Conservation (phyloP, 2,888 invertebrate genomes). For the Meiosimyza platycephala region DNA sequence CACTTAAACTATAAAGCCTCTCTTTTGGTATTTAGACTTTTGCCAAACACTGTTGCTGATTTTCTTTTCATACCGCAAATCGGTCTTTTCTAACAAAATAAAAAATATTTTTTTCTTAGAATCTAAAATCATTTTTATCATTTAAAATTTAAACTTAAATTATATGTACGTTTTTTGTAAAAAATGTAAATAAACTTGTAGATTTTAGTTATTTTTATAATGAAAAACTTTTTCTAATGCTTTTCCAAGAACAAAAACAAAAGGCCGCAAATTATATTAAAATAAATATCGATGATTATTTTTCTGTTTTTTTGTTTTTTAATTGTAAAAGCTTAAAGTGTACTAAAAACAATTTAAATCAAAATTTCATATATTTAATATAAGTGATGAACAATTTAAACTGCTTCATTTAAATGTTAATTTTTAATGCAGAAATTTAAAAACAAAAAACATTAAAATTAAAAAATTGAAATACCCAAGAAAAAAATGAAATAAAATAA, state of each 20-base stretch:
- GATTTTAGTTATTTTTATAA: conserved; percentile 27
- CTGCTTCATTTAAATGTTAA: conserved; percentile 45
- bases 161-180: conserved; percentile 5
- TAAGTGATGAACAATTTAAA: conserved; percentile 24
- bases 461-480: conserved; percentile 50
- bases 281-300: background rate
- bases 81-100: background rate
- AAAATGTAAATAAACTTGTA: conserved; percentile 26
- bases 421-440: conserved; percentile 38
- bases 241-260: background rate
- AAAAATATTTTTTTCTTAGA: background rate
- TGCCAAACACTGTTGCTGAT: no score
- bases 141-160: background rate
- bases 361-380: conserved; percentile 16
- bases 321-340: background rate
- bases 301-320: background rate
- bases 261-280: no score
- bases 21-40: no score
- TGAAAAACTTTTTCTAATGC: conserved; percentile 15
- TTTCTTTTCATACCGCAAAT: no score
- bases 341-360: conserved; percentile 18
- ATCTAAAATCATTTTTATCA: conserved; percentile 39
- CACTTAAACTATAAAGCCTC: no score
- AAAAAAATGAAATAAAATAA: conserved; percentile 39
- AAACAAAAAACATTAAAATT: conserved; percentile 20